phyloP scores from a whole-genome alignment of 2,888 invertebrate genomes.

The Agrenia bidenticulata region DNA sequence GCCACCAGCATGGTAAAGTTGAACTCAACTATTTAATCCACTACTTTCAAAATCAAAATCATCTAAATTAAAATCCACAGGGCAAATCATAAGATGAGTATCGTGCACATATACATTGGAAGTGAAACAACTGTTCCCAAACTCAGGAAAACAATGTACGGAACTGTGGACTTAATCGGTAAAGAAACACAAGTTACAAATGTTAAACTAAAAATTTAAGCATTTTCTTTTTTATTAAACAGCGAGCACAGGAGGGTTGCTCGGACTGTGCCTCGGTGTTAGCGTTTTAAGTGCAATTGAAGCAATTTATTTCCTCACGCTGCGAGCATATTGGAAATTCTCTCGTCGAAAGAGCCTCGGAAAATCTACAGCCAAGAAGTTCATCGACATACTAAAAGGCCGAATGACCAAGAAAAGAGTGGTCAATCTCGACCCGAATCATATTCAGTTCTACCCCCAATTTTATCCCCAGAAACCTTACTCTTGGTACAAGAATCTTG shows the following conservation, averaged over 20 bases:
- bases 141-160: conserved; percentile 18
- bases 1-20: too few relatives aligned
- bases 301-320: conserved; percentile 42
- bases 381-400: background rate
- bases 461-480: background rate
- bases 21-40: too few relatives aligned
- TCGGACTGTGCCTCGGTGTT: conserved; percentile 47
- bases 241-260: conserved; percentile 39
- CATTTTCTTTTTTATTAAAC: too few relatives aligned
- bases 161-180: conserved; percentile 2
- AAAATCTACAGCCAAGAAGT: background rate
- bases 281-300: conserved; percentile 44
- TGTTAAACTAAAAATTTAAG: too few relatives aligned
- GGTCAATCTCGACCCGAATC: background rate
- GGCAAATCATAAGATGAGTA: conserved; percentile 17
- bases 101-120: conserved; percentile 27
- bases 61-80: too few relatives aligned
- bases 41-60: too few relatives aligned
- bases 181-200: background rate
- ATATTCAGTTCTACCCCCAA: background rate
- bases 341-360: conserved; percentile 9
- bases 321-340: conserved; percentile 34
- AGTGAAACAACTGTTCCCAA: conserved; percentile 26
- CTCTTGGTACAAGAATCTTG: too few relatives aligned
- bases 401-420: background rate